Conservation (phyloP, 2,888 invertebrate genomes). For the Plutella xylostella region DNA sequence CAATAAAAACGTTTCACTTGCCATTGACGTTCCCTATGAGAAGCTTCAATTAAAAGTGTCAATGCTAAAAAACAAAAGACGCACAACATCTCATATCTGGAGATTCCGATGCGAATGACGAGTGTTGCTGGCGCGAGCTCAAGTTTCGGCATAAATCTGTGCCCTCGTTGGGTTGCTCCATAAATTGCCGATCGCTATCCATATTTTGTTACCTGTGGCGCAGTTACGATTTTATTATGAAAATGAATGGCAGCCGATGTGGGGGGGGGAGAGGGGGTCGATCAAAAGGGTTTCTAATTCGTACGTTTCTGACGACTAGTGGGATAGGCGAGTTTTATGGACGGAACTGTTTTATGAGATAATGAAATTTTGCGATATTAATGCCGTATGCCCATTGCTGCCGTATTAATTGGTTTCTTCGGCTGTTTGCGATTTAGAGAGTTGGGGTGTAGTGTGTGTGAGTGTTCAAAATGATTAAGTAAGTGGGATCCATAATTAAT, state of each 20-base stretch:
- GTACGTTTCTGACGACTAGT: conserved; percentile 51
- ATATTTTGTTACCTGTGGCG: conserved; percentile 67
- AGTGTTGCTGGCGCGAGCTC: conserved; percentile 31
- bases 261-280: conserved; percentile 28
- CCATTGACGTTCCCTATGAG: not conserved
- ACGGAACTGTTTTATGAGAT: conserved; percentile 67
- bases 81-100: conserved; percentile 5
- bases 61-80: not conserved
- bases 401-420: not conserved
- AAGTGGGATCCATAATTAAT: too few species aligned
- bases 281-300: conserved; percentile 69
- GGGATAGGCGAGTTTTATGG: conserved; percentile 65
- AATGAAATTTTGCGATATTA: conserved; percentile 60
- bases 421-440: too few species aligned
- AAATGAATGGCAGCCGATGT: conserved; percentile 62
- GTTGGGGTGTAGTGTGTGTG: too few species aligned
- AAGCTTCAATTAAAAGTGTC: not conserved
- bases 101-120: conserved; percentile 7
- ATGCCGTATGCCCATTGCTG: not conserved
- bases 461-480: too few species aligned
- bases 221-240: conserved; percentile 70
- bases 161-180: conserved; percentile 38
- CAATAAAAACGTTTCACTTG: not conserved
- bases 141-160: conserved; percentile 53
- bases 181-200: conserved; percentile 62